Conservation (phyloP, 2,888 invertebrate genomes). For the Dasypogon diadema region DNA sequence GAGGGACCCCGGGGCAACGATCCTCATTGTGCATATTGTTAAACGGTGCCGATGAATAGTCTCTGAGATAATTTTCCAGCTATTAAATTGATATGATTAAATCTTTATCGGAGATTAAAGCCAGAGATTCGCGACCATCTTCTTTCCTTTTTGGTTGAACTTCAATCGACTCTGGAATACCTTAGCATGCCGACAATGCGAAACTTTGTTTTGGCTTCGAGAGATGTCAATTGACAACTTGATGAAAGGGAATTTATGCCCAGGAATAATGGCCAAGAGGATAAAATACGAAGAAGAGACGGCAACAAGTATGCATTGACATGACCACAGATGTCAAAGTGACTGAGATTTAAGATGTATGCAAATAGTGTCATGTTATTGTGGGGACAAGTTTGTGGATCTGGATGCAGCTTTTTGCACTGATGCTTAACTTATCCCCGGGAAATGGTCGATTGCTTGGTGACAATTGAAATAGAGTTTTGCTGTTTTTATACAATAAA, state of each 20-base stretch:
- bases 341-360: slow-evolving; percentile 60
- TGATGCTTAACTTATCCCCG: slow-evolving; percentile 49
- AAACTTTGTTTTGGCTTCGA: slow-evolving; percentile 48
- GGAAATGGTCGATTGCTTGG: slow-evolving; percentile 5
- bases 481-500: slow-evolving; percentile 19
- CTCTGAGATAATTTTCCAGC: slow-evolving; percentile 54
- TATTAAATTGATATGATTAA: slow-evolving; percentile 56
- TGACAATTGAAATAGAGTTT: slow-evolving; percentile 46
- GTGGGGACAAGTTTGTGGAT: slow-evolving; percentile 53
- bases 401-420: slow-evolving; percentile 48
- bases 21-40: slow-evolving; percentile 51
- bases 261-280: slow-evolving; percentile 56
- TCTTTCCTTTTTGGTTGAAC: slow-evolving; percentile 26
- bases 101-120: slow-evolving; percentile 54
- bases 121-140: slow-evolving; percentile 41
- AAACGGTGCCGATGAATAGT: slow-evolving; percentile 55
- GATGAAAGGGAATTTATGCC: slow-evolving; percentile 60
- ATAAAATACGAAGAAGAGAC: slow-evolving; percentile 32
- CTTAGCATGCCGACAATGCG: slow-evolving; percentile 51
- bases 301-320: slow-evolving; percentile 56
- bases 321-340: slow-evolving; percentile 59
- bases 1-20: neutral
- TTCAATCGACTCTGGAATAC: slow-evolving; percentile 18
- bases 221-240: slow-evolving; percentile 59
- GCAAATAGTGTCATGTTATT: slow-evolving; percentile 60